phyloP scores from a whole-genome alignment of 2,113 vertebrate species.

The Paedocypris sp. region DNA sequence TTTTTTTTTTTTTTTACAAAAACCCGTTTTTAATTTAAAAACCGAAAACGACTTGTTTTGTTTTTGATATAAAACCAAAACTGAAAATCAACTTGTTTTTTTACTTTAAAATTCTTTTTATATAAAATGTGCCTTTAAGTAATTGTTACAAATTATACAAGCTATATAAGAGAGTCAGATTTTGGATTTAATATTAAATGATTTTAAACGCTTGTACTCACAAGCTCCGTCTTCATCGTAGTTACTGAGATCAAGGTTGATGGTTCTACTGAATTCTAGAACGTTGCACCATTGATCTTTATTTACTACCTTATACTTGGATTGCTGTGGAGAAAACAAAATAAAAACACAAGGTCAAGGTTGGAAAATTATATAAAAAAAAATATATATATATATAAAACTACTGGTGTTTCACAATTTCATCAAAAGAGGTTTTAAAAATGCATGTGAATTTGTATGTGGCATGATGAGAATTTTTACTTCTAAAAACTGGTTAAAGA shows the following conservation, averaged over 20 bases:
- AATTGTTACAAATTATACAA: too few relatives aligned
- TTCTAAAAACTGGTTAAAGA: constrained; percentile 98
- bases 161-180: too few relatives aligned
- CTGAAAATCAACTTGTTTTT: too few relatives aligned
- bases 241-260: constrained; percentile 97
- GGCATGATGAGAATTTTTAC: constrained; percentile 48
- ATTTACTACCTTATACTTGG: constrained; percentile 99
- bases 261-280: constrained; percentile 97
- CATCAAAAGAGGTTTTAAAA: too few relatives aligned
- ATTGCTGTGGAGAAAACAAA: constrained; percentile 72
- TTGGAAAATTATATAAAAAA: background rate
- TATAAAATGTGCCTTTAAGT: too few relatives aligned
- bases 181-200: too few relatives aligned
- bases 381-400: background rate
- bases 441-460: background rate
- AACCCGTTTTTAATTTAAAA: too few relatives aligned
- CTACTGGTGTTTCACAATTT: too few relatives aligned
- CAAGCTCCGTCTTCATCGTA: constrained; percentile 98
- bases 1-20: too few relatives aligned
- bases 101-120: too few relatives aligned
- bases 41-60: too few relatives aligned
- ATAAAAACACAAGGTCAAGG: background rate
- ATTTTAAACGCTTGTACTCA: constrained; percentile 67
- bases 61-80: too few relatives aligned
- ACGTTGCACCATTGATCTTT: constrained; percentile 99